A percentile compares a stretch with the other conserved stretches of the same genome.
Evolutionary conservation across 2,113 vertebrate genomes (phyloP).

Genomic region (Paratilapia polleni): DNA sequence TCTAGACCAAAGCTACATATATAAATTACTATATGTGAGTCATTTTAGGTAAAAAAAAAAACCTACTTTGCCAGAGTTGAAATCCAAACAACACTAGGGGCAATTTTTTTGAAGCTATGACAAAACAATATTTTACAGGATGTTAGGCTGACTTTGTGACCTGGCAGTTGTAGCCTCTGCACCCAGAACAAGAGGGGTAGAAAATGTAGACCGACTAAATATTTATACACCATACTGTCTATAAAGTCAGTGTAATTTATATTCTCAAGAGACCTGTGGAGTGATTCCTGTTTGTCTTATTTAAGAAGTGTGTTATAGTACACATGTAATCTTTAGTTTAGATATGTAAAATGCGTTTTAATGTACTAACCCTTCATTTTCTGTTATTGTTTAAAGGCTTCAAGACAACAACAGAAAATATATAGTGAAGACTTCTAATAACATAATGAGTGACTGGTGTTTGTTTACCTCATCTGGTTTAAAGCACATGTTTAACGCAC

Average conservation of each 20-base stretch:
- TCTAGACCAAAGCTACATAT: not conserved
- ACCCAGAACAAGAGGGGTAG: not conserved
- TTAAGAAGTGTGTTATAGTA: not conserved
- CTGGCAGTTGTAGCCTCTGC: conserved; percentile 2
- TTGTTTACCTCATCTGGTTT: too few species aligned
- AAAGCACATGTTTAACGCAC: too few species aligned
- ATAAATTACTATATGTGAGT: conserved; percentile 17
- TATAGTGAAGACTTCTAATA: too few species aligned
- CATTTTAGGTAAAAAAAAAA: not conserved
- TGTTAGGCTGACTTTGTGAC: conserved; percentile 30
- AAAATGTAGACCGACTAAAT: conserved; percentile 5
- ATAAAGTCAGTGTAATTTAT: not conserved
- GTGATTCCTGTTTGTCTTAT: not conserved
- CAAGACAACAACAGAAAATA: not conserved
- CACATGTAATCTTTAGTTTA: too few species aligned
- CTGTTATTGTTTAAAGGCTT: not conserved
- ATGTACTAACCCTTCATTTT: not conserved
- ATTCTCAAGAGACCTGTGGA: not conserved
- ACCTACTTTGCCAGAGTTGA: not conserved
- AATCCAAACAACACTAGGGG: conserved; percentile 18
- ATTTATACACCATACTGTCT: not conserved
- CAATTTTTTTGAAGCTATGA: conserved; percentile 37
- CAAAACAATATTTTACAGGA: conserved; percentile 38
- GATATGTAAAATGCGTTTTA: not conserved
- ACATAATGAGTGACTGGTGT: too few species aligned